Conservation (phyloP, 2,888 invertebrate genomes). For the Hofmannophila pseudospretella region DNA sequence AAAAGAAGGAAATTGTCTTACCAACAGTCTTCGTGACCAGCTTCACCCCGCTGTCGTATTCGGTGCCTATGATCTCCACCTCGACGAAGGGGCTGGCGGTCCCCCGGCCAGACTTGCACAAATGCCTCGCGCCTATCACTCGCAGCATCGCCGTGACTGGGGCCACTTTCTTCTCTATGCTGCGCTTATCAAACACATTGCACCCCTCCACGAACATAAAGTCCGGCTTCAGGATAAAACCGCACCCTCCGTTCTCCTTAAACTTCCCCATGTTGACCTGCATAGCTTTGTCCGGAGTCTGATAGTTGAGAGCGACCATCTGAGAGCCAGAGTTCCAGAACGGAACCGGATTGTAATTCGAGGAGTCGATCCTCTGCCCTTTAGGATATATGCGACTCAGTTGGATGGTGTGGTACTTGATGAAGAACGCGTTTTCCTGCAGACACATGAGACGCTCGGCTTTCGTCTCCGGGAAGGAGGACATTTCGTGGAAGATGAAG, state of each 20-base stretch:
- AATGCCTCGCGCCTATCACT: conserved; percentile 93
- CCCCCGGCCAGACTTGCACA: conserved; percentile 89
- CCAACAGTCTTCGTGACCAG: conserved; percentile 90
- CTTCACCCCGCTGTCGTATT: conserved; percentile 90
- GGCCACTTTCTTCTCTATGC: conserved; percentile 59
- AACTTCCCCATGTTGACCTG: conserved; percentile 97
- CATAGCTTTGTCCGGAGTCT: conserved; percentile 97
- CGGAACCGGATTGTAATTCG: conserved; percentile 96
- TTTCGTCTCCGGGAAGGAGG: conserved; percentile 97
- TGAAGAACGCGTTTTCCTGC: conserved; percentile 84
- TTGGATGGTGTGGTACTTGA: conserved; percentile 89
- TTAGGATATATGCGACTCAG: conserved; percentile 97
- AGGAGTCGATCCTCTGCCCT: conserved; percentile 96
- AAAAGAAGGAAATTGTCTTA: too few species aligned
- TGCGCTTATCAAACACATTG: conserved; percentile 85
- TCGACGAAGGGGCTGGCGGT: conserved; percentile 94
- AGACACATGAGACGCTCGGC: conserved; percentile 93
- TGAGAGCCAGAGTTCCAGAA: conserved; percentile 98
- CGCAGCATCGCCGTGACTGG: conserved; percentile 81
- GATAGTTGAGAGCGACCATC: conserved; percentile 98
- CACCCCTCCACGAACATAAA: conserved; percentile 90
- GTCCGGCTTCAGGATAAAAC: conserved; percentile 93
- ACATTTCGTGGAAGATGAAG: conserved; percentile 96
- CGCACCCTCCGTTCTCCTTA: conserved; percentile 92
- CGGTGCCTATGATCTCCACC: conserved; percentile 92